These are phyloP conservation scores for Chiridota heheva DNA, from an alignment of 35 echinoderm and acorn worm genomes.

Conservation along the genomic window DNA sequence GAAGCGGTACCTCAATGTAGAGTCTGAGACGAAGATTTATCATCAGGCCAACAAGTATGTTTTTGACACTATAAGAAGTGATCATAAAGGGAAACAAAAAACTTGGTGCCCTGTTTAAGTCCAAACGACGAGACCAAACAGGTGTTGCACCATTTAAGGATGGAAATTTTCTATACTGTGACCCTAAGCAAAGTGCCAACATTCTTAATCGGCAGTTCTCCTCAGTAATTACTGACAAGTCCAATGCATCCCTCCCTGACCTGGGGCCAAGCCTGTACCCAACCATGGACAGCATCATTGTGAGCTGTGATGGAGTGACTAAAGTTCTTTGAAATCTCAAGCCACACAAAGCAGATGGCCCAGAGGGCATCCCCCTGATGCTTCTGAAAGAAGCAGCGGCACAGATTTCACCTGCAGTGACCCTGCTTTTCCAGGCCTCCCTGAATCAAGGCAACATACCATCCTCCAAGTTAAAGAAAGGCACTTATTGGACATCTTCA, in stretches of 20 bases:
- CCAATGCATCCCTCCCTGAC: background rate
- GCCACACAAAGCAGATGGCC: constrained; percentile 49
- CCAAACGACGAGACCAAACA: constrained; percentile 13
- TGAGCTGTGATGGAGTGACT: background rate
- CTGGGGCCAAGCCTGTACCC: constrained; percentile 3
- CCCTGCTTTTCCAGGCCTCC: constrained; percentile 40
- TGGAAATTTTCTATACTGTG: constrained; percentile 3
- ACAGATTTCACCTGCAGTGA: constrained; percentile 23
- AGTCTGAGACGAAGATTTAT: too few relatives aligned
- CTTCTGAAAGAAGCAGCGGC: constrained; percentile 17
- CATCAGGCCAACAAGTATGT: constrained; percentile 1
- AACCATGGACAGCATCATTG: background rate
- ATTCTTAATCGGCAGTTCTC: constrained; percentile 41
- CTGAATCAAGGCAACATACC: constrained; percentile 30
- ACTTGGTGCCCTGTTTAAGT: background rate
- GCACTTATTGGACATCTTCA: too few relatives aligned
- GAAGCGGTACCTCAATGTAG: background rate
- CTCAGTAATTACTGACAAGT: constrained; percentile 20
- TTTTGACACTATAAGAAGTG: constrained; percentile 17
- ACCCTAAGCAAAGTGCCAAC: constrained; percentile 38
- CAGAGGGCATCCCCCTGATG: constrained; percentile 5
- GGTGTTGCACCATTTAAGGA: constrained; percentile 40
- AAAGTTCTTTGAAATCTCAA: constrained; percentile 37
- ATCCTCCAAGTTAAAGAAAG: constrained; percentile 8
- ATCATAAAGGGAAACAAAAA: background rate